Conservation (phyloP, 1,140 invertebrate species). For the Aphaenogaster rudis region DNA sequence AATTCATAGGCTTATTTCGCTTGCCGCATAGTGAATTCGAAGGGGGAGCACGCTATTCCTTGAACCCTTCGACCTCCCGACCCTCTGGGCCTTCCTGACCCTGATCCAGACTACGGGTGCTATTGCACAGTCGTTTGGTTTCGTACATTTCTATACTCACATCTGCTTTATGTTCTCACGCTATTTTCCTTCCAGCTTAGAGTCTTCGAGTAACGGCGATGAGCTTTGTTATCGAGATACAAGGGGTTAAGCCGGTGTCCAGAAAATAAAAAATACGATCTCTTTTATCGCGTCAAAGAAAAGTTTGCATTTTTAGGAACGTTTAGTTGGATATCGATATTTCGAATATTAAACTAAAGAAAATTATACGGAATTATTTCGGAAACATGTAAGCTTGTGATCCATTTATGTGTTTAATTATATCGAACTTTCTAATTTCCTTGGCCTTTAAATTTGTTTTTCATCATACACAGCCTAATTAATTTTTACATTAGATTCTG, state of each 20-base stretch:
- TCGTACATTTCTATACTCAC: conserved; percentile 61
- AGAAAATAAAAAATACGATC: neutral
- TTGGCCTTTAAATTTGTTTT: neutral
- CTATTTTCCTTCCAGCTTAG: conserved; percentile 51
- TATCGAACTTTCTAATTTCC: neutral
- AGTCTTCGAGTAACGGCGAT: conserved; percentile 26
- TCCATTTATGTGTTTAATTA: neutral
- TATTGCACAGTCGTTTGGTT: conserved; percentile 59
- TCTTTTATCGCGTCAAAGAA: neutral
- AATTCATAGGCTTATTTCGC: conserved; percentile 19
- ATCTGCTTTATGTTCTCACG: conserved; percentile 63
- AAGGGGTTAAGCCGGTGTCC: conserved; percentile 1
- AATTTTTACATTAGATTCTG: neutral
- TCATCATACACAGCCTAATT: neutral
- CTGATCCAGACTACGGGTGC: conserved; percentile 44
- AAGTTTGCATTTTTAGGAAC: neutral
- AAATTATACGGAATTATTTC: neutral
- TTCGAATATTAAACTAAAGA: neutral
- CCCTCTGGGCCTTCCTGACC: conserved; percentile 33
- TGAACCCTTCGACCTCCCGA: conserved; percentile 52
- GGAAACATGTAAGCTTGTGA: neutral
- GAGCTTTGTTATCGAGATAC: conserved; percentile 51
- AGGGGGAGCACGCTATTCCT: conserved; percentile 33
- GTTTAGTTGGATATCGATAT: neutral
- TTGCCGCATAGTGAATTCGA: neutral